Conservation (phyloP, 2,888 invertebrate genomes). For the Cantharis rufa region DNA sequence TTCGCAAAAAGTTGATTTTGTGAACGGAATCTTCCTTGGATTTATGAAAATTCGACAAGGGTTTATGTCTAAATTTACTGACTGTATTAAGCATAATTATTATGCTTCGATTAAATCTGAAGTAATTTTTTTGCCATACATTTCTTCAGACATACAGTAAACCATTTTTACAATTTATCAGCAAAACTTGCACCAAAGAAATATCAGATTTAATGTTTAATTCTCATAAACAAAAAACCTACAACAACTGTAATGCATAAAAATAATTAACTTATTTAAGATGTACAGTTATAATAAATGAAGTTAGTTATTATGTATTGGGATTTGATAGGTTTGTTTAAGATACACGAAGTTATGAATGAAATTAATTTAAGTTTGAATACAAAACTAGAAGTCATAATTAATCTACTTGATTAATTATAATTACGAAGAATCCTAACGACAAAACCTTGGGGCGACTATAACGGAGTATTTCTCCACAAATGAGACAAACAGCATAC, state of each 20-base stretch:
- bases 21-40: neutral
- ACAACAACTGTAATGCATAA: neutral
- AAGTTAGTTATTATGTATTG: neutral
- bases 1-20: neutral
- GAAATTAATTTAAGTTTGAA: neutral
- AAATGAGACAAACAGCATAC: neutral
- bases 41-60: neutral
- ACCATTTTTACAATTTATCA: neutral
- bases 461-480: neutral
- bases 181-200: neutral
- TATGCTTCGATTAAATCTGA: too few species aligned
- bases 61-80: neutral
- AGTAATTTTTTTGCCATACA: too few species aligned
- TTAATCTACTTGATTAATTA: neutral
- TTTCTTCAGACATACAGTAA: neutral
- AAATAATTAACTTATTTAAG: neutral
- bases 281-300: neutral
- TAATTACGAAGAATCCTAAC: neutral
- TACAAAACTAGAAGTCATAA: neutral
- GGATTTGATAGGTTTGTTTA: neutral
- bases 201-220: neutral
- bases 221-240: neutral
- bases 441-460: neutral
- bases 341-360: neutral
- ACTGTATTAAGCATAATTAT: too few species aligned